Evolutionary conservation across 1,140 invertebrate genomes (phyloP).

Genomic region (Diploscapter pachys): DNA sequence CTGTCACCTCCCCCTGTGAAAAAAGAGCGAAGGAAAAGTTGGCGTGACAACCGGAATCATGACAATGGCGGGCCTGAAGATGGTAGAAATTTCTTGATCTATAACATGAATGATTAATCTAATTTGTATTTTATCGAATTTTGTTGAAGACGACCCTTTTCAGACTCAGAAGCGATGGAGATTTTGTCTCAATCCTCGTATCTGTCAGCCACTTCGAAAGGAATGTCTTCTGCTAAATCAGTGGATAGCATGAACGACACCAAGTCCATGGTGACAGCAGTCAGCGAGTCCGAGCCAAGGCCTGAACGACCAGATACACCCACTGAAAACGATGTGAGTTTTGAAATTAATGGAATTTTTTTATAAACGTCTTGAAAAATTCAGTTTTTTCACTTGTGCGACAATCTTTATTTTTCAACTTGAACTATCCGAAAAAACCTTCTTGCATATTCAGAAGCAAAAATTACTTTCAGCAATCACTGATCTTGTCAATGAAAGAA

Average conservation of each 20-base stretch:
- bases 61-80: constrained; percentile 30
- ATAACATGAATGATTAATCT: not conserved
- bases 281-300: constrained; percentile 42
- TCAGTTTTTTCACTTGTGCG: constrained; percentile 1
- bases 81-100: constrained; percentile 18
- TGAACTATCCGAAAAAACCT: not conserved
- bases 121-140: not conserved
- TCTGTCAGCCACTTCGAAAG: constrained; percentile 31
- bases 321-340: constrained; percentile 44
- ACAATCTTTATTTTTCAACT: not conserved
- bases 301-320: constrained; percentile 51
- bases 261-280: constrained; percentile 52
- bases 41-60: constrained; percentile 10
- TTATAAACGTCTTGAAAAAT: not conserved
- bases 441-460: not conserved
- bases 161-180: not conserved
- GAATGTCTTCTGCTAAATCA: constrained; percentile 30
- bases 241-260: constrained; percentile 40
- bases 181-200: constrained; percentile 28
- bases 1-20: constrained; percentile 16
- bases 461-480: constrained; percentile 18
- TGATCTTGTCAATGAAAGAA: constrained; percentile 68
- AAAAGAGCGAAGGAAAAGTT: constrained; percentile 25
- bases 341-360: not conserved
- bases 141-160: constrained; percentile 19